Evolutionary conservation across 2,797 vertebrate species (phyloP), one percentile per base, ranked within the genome.

Genomic region (Cyclura pinguis): DNA sequence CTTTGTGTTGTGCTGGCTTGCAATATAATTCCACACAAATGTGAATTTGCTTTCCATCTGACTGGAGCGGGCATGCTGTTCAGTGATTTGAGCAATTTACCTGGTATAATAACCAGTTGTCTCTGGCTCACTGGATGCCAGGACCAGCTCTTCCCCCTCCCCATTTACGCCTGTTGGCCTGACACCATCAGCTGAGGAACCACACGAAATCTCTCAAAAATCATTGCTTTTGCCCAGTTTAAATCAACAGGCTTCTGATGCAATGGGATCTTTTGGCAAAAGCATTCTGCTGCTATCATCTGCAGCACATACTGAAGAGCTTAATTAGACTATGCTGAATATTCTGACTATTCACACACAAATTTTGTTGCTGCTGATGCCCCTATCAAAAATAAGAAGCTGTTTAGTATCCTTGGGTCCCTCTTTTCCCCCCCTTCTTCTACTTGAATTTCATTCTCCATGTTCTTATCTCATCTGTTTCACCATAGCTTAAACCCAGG

Each of bases 41-140:
- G 93, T 57, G 94, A 96, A 97, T 95, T 89, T 91, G 55, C 93
- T 97, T 97, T 97, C 95, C 96, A 93, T 93, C 89, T 94, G 93
- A 96, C 92, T 93, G 94, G 95, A 94, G 92, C 90, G 95, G 91
- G 91, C 95, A 85, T 93, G 94, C 96, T 96, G 95, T 91, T 96
- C 95, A 95, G 94, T 94, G 95, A 96, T 96, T 96, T 96, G 93
- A 96, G 91, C 4, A 80, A 96, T 97, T 96, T 95, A 86, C 93
- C 88, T 96, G 76, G 88, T 95, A 92, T 94, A 96, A 96, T 96
- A 96, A 93, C 92, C 92, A 91, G 95, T 93, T 95, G 95, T 94
- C 92, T 91, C 84, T 95, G 84, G 62, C 91, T 96, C 94, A 90
- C 93, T 95, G 93, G 85, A 89, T 96, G 94, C 93, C 95, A 96